phyloP scores from a whole-genome alignment of 2,888 invertebrate species.

The Ecliptopera silaceata region DNA sequence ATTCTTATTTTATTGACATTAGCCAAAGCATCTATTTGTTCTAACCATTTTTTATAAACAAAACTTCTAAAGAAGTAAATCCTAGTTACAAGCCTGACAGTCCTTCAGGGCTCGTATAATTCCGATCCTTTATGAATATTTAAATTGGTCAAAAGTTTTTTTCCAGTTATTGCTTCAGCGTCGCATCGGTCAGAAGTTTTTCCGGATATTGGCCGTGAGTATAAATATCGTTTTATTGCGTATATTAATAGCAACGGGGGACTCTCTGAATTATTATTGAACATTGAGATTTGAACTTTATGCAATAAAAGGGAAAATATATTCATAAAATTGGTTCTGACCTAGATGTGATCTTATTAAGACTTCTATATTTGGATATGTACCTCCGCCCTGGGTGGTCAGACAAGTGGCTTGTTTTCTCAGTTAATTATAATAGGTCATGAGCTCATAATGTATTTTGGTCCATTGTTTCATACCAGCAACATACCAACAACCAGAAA shows the following conservation, averaged over 20 bases:
- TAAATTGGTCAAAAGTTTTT: conserved; percentile 13
- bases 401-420: too few species aligned
- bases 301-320: background rate
- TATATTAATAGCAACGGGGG: conserved; percentile 12
- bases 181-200: conserved; percentile 3
- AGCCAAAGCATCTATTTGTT: too few species aligned
- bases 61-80: background rate
- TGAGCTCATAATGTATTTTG: too few species aligned
- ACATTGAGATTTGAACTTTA: background rate
- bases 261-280: background rate
- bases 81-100: conserved; percentile 1
- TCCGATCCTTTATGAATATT: conserved; percentile 17
- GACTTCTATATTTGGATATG: too few species aligned
- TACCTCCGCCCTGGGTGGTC: too few species aligned
- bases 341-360: too few species aligned
- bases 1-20: too few species aligned
- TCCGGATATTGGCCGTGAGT: conserved; percentile 4
- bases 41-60: too few species aligned
- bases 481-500: too few species aligned
- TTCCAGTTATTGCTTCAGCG: conserved; percentile 1
- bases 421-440: too few species aligned
- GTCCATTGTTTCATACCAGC: too few species aligned
- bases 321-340: background rate
- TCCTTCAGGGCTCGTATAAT: background rate
- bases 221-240: background rate